Conservation (phyloP, 2,113 vertebrate species). For the Mionectes macconnelli region DNA sequence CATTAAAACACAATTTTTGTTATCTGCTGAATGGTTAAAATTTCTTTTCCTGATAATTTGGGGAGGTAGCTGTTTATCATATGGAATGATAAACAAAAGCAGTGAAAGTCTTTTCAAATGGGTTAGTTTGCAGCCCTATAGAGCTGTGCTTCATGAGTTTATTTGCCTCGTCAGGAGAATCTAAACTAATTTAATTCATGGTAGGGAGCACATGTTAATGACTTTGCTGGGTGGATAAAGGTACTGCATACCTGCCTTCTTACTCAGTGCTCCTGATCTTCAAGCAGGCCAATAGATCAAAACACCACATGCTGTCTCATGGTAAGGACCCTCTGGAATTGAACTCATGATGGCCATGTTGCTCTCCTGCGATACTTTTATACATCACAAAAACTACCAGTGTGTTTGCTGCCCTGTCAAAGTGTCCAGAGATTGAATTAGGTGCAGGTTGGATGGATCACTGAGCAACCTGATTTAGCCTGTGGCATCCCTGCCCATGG, state of each 20-base stretch:
- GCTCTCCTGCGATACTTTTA: background rate
- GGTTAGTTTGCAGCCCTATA: conserved; percentile 17
- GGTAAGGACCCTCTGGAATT: background rate
- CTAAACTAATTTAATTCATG: conserved; percentile 61
- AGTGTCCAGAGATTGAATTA: fast-evolving
- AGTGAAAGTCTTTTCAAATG: conserved; percentile 26
- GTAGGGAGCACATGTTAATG: conserved; percentile 39
- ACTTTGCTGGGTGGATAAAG: conserved; percentile 12
- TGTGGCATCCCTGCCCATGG: background rate
- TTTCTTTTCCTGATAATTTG: conserved; percentile 60
- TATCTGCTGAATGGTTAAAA: conserved; percentile 61
- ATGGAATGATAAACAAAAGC: conserved; percentile 43
- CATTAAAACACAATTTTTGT: conserved; percentile 56
- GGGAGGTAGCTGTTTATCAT: conserved; percentile 60
- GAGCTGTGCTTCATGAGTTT: conserved; percentile 39
- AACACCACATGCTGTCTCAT: background rate
- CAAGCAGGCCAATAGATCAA: background rate
- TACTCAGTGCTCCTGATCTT: background rate
- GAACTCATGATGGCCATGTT: background rate
- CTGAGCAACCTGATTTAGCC: background rate
- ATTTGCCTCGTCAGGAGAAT: conserved; percentile 59
- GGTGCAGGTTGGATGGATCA: background rate
- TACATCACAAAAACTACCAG: background rate
- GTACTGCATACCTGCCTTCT: background rate
- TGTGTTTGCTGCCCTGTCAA: background rate